Base-by-base conservation (phyloP, 2,797 vertebrate genomes). In the Pogonophryne albipinna region DNA sequence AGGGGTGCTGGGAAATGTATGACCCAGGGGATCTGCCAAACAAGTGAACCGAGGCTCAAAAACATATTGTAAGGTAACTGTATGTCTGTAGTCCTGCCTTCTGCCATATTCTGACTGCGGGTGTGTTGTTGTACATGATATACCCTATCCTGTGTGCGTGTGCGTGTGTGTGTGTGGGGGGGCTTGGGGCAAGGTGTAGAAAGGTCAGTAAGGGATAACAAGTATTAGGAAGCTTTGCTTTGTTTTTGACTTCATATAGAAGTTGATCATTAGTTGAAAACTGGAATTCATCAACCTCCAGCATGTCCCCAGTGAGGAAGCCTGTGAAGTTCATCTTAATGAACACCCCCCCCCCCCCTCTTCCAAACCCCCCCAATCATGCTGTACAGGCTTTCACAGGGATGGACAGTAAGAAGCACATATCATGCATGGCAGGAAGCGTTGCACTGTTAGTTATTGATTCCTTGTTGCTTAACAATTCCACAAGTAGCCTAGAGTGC, bases 211-310 rank as follows among this genome's bases (percentile, higher is more conserved):
- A 84, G 88, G 87, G 84, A 92, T 89, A 88, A 84, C 80, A 82
- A 85, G 80, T 81, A 88, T 89, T 85, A 87, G 74, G 78, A 86
- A 86, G 87, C 78, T 85, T 88, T 86, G 78, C 86, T 90, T 91
- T 91, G 88, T 92, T 87, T 91, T 80, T 73, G 70, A 79, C 71
- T 89, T 90, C 87, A 88, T 90, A 78, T 87, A 89, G 84, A 92
- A 93, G 89, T 93, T 91, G 88, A 92, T 93, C 86, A 90, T 92
- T 93, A 91, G 92, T 89, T 89, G 78, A 91, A 92, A 92, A 92
- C 85, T 88, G 73, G 82, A 90, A 87, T 92, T 93, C 87, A 85
- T 90, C 92, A 92, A 91, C 89, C 90, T 85, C 84, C 88, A 88
- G 80, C 84, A 8, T 66, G 77, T 93, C 93, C 91, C 91, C 74